Base-by-base conservation (phyloP, 2,797 vertebrate species). In the Prunella strophiata region DNA sequence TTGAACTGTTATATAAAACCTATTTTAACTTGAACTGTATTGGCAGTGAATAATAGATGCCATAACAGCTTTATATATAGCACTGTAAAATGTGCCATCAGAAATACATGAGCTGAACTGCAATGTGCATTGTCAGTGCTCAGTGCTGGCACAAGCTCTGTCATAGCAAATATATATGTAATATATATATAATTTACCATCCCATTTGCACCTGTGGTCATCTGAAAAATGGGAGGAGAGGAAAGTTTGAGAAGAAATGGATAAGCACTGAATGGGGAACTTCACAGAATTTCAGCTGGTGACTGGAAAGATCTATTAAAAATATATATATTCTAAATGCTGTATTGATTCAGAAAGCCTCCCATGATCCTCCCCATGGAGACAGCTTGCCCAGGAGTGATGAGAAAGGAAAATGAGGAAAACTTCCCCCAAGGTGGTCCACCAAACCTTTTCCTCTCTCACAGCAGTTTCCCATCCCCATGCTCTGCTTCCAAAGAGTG, bases 41-140 rank as follows among this genome's bases (percentile, higher is more conserved):
- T 97, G 95, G 94, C 96, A 96, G 94, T 96, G 96, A 95, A 96
- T 96, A 97, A 95, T 95, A 96, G 95, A 97, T 96, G 91, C 90
- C 95, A 97, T 96, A 95, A 96, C 96, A 97, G 76, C 92, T 94
- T 97, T 97, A 96, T 94, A 95, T 96, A 95, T 97, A 97, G 90
- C 75, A 79, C 71, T 93, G 95, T 95, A 95, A 96, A 95, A 96
- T 94, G 84, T 96, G 92, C 93, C 95, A 67, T 97, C 90, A 95
- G 95, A 92, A 97, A 80, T 94, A 91, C 94, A 97, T 76, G 95
- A 91, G 92, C 90, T 93, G 86, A 91, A 92, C 90, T 93, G 92
- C 59, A 92, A 93, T 94, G 92, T 95, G 90, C 92, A 92, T 92
- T 97, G 96, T 96, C 95, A 93, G 86, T 89, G 84, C 93, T 96